Evolutionary conservation across 2,797 vertebrate species (phyloP).

Genomic region (Silurus aristotelis): DNA sequence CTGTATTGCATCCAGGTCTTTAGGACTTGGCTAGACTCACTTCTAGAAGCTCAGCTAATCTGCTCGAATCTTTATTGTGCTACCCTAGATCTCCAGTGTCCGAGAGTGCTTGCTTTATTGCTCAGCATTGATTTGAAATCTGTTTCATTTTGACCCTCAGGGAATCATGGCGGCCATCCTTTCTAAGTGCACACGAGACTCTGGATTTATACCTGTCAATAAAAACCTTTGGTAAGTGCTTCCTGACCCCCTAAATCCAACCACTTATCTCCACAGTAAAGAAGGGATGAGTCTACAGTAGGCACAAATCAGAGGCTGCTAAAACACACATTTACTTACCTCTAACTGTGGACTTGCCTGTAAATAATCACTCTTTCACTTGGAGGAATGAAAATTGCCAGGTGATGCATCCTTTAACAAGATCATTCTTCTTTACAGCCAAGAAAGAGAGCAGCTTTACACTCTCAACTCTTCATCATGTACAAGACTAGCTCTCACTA

Average conservation of each 20-base stretch:
- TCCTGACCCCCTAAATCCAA: slow-evolving; percentile 79
- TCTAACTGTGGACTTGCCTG: slow-evolving; percentile 69
- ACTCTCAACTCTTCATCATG: slow-evolving; percentile 49
- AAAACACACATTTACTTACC: slow-evolving; percentile 81
- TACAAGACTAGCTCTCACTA: slow-evolving; percentile 52
- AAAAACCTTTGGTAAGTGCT: slow-evolving; percentile 83
- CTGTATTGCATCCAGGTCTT: slow-evolving; percentile 23
- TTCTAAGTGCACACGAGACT: slow-evolving; percentile 74
- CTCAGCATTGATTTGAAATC: slow-evolving; percentile 73
- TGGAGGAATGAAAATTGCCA: slow-evolving; percentile 62
- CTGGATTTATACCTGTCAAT: slow-evolving; percentile 81
- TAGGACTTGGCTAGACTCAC: slow-evolving; percentile 44
- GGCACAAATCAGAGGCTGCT: slow-evolving; percentile 76
- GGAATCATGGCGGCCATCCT: slow-evolving; percentile 77
- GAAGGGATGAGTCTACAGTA: slow-evolving; percentile 74
- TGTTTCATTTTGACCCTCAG: slow-evolving; percentile 74
- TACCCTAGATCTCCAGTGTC: slow-evolving; percentile 65
- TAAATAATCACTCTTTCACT: slow-evolving; percentile 77
- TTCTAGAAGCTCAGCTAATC: slow-evolving; percentile 64
- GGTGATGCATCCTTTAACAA: slow-evolving; percentile 65
- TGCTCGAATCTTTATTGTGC: slow-evolving; percentile 61
- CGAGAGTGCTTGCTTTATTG: slow-evolving; percentile 67
- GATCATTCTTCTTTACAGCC: slow-evolving; percentile 71
- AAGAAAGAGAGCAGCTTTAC: slow-evolving; percentile 60
- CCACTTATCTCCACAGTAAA: slow-evolving; percentile 70